Conservation (phyloP, 2,113 vertebrate species). For the Acanthisitta chloris region DNA sequence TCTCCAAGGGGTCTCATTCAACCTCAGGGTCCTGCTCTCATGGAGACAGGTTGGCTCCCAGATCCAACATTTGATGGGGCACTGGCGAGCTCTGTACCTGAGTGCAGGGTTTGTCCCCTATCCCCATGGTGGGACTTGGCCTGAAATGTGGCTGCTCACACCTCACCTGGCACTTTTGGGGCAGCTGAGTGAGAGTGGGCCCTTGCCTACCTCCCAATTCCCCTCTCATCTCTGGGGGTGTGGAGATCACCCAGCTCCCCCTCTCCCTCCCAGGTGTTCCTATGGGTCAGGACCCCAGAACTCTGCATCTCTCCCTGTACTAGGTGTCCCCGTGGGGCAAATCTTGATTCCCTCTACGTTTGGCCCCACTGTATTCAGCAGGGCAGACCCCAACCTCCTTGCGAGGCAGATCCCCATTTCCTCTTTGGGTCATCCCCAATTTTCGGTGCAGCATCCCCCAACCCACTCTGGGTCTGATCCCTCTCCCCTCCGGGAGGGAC, state of each 20-base stretch:
- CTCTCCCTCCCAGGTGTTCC: not conserved
- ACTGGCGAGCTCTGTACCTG: not conserved
- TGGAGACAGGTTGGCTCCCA: not conserved
- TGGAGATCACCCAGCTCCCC: not conserved
- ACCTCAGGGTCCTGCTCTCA: not conserved
- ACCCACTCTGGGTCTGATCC: not conserved
- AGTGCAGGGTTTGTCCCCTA: not conserved
- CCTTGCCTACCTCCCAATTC: accelerated
- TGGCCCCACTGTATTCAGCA: not conserved
- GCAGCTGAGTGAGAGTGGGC: accelerated
- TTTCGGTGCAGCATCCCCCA: not conserved
- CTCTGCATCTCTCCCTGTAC: too few species aligned
- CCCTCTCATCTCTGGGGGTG: accelerated
- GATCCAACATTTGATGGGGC: not conserved
- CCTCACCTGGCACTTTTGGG: not conserved
- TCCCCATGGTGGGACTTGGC: not conserved
- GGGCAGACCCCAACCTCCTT: not conserved
- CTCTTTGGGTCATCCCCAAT: accelerated
- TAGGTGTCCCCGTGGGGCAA: not conserved
- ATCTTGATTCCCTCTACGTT: not conserved
- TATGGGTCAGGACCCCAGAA: not conserved
- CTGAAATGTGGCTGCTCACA: not conserved
- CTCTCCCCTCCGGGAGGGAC: not conserved
- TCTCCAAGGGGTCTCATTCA: not conserved
- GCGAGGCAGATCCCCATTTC: not conserved